A percentile compares a stretch with the other conserved stretches of the same genome.
phyloP scores from a whole-genome alignment of 1,140 invertebrate species.

The Mizuhopecten yessoensis region DNA sequence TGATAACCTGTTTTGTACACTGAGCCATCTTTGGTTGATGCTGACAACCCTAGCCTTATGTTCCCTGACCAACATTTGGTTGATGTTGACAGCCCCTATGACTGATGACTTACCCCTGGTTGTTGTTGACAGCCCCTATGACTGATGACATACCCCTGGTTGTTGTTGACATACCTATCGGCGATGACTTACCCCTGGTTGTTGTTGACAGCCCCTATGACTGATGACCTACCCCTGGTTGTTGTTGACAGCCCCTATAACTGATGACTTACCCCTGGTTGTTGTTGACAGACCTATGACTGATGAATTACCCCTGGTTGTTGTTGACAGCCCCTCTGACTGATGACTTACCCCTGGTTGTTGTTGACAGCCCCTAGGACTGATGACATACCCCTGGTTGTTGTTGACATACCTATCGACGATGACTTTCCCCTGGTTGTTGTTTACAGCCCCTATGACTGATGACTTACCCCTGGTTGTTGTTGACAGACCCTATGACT shows the following conservation, averaged over 20 bases:
- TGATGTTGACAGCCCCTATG: too few relatives aligned
- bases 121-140: too few relatives aligned
- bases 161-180: too few relatives aligned
- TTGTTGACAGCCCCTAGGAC: not conserved
- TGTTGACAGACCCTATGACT: not conserved
- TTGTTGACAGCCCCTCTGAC: not conserved
- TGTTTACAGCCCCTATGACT: not conserved
- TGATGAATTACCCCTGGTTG: not conserved
- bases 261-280: constrained; percentile 75
- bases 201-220: too few relatives aligned
- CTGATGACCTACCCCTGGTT: too few relatives aligned
- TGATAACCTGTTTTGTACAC: too few relatives aligned
- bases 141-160: too few relatives aligned
- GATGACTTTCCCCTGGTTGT: not conserved
- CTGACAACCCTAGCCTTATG: too few relatives aligned
- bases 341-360: constrained; percentile 72
- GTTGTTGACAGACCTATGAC: not conserved
- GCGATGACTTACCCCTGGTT: too few relatives aligned
- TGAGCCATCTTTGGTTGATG: too few relatives aligned
- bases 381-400: constrained; percentile 90
- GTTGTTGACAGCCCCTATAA: constrained; percentile 75
- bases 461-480: not conserved
- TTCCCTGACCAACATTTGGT: too few relatives aligned
- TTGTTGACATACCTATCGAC: constrained; percentile 92
- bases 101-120: too few relatives aligned